Base-by-base conservation (phyloP, 2,113 vertebrate species). In the Ammospiza nelsoni region DNA sequence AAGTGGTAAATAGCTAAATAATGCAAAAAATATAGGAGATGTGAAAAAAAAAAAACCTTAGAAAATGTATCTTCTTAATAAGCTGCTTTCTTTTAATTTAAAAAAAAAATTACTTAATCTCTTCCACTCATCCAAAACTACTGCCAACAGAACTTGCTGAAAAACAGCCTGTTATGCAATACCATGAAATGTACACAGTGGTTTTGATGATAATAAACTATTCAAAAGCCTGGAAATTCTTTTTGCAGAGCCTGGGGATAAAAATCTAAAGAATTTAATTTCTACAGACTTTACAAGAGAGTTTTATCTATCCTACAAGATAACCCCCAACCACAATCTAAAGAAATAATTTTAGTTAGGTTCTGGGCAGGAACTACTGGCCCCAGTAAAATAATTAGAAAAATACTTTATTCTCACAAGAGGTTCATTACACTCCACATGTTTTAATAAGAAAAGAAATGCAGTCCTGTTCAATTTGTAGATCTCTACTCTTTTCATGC, bases 251-350 rank as follows among this genome's bases (percentile, higher is more conserved):
- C 89, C 84, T 86, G 27, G 44, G 59, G 87, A 83, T 55, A 89
- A 88, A 84, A 90, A 72, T 76, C 78, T 76, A 62, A 89, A 83
- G 37, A 89, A 79, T 75, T 94, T 93, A 75, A 93, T 95, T 96
- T 93, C 55, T 59, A 27, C 68, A 89, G 83, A 59, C 28, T 78
- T 95, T 83, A 77, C 21, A 89, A 77, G 62, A 54, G 67, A 72
- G 39, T 72, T 90, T 73, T 68, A 71, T 54, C 16, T 57, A 48
- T 68, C 27, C 80, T 88, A 84, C n/a, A 83, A 89, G 48, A 83
- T 44, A 89, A 92, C 19, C 55, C 22, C 39, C 62, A 93, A 89
- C 23, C 14, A 41, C 28, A 83, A 85, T 27, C 44, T 93, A 58
- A 91, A 84, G 13, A 87, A 82, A 82, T 61, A 2, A 84, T 84